A percentile compares a stretch with the other conserved stretches of the same genome.
These are phyloP conservation scores for Gnathonemus echidnorhynchus DNA, from an alignment of 2,113 vertebrate species.

Conservation along the genomic window DNA sequence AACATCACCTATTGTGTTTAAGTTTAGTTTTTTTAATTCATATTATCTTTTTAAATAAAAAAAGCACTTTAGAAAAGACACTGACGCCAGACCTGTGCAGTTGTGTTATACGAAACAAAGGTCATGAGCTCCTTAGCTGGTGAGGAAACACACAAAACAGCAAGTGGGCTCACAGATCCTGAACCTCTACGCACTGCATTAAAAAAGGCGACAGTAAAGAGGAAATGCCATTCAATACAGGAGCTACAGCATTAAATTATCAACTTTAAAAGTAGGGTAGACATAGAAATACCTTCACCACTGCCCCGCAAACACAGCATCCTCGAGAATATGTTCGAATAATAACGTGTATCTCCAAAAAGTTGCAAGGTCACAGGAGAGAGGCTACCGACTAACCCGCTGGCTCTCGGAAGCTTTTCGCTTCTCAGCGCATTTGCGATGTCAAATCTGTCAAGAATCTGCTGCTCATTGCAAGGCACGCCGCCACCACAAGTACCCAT, in stretches of 20 bases:
- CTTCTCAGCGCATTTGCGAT: not conserved
- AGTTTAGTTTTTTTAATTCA: not conserved
- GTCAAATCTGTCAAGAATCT: not conserved
- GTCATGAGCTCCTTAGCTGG: not conserved
- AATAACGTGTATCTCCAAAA: not conserved
- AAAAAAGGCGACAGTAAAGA: not conserved
- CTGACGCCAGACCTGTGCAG: not conserved
- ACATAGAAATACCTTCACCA: not conserved
- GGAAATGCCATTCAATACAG: not conserved
- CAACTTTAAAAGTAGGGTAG: not conserved
- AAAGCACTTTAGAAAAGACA: not conserved
- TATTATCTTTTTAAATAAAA: not conserved
- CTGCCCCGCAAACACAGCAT: not conserved
- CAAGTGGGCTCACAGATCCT: not conserved
- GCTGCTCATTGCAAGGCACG: not conserved
- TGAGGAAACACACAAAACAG: not conserved
- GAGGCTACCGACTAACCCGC: not conserved
- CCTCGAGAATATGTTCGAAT: not conserved
- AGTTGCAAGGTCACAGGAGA: not conserved
- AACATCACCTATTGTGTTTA: not conserved
- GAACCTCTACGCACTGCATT: not conserved
- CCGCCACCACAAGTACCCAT: not conserved
- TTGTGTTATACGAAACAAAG: not conserved
- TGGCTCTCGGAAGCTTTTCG: not conserved
- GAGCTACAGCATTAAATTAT: not conserved